A percentile compares a stretch with the other conserved stretches of the same genome.
Evolutionary conservation across 2,797 vertebrate species (phyloP).

Genomic region (Clarias platycephalus): DNA sequence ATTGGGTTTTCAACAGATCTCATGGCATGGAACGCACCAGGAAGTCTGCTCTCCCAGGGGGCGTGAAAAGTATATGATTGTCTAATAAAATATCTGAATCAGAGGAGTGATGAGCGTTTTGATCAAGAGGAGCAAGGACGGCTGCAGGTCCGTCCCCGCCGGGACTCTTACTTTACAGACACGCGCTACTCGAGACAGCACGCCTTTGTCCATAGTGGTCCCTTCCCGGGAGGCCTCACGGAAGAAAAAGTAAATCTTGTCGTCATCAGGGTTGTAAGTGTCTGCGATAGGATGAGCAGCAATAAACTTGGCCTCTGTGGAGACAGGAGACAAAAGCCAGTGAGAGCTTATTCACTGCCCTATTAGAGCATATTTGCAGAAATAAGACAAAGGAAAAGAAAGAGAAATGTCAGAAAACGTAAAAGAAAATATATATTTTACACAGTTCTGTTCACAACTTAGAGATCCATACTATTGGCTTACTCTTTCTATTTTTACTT

Average conservation of each 20-base stretch:
- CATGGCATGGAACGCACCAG: conserved; percentile 59
- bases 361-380: background rate
- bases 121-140: conserved; percentile 35
- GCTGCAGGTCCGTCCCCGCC: background rate
- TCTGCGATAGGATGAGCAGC: conserved; percentile 90
- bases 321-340: conserved; percentile 48
- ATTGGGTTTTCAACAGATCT: conserved; percentile 59
- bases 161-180: conserved; percentile 88
- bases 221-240: conserved; percentile 91
- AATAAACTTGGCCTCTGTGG: conserved; percentile 92
- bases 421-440: background rate
- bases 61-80: conserved; percentile 28
- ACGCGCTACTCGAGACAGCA: conserved; percentile 93
- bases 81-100: conserved; percentile 22
- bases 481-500: background rate
- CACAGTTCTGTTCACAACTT: background rate
- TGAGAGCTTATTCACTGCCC: conserved; percentile 5
- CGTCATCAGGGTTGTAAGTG: conserved; percentile 95
- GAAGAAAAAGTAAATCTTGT: conserved; percentile 99
- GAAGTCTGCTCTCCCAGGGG: conserved; percentile 46
- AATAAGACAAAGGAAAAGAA: background rate
- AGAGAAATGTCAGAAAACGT: background rate
- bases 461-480: no score
- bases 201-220: conserved; percentile 83
- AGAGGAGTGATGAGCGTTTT: conserved; percentile 21